Percentiles rank a stretch among this genome's conserved stretches.
Evolutionary conservation across 2,113 vertebrate genomes (phyloP).

Genomic region (Corvus hawaiiensis): DNA sequence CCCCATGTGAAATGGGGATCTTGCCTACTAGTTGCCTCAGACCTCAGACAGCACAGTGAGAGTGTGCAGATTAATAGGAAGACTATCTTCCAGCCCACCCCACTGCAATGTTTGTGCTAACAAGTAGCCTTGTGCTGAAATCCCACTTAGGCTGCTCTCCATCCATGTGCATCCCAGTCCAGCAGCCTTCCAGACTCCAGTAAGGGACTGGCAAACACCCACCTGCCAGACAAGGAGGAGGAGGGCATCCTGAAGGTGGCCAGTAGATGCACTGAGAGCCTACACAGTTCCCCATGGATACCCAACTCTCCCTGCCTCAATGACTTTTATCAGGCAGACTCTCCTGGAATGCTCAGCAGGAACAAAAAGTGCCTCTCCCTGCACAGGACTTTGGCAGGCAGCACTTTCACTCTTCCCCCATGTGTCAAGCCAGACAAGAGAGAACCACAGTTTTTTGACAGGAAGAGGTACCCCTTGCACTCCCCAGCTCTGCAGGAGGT

Average conservation of each 20-base stretch:
- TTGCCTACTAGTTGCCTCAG: background rate
- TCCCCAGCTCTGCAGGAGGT: background rate
- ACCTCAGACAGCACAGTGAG: background rate
- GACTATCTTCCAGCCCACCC: background rate
- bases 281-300: background rate
- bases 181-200: background rate
- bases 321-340: background rate
- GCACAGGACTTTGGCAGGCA: background rate
- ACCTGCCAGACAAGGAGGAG: background rate
- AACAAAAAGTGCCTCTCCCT: background rate
- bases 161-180: fast-evolving
- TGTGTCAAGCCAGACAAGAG: background rate
- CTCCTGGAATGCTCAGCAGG: background rate
- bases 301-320: background rate
- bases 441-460: background rate
- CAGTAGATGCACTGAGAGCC: background rate
- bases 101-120: background rate
- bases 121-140: background rate
- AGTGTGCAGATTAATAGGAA: fast-evolving
- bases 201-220: background rate
- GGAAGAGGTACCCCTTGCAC: background rate
- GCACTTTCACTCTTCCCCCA: background rate
- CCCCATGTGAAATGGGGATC: background rate
- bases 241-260: background rate
- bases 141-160: background rate